phyloP scores from a whole-genome alignment of 2,888 invertebrate species.

The Rhagonycha lutea region DNA sequence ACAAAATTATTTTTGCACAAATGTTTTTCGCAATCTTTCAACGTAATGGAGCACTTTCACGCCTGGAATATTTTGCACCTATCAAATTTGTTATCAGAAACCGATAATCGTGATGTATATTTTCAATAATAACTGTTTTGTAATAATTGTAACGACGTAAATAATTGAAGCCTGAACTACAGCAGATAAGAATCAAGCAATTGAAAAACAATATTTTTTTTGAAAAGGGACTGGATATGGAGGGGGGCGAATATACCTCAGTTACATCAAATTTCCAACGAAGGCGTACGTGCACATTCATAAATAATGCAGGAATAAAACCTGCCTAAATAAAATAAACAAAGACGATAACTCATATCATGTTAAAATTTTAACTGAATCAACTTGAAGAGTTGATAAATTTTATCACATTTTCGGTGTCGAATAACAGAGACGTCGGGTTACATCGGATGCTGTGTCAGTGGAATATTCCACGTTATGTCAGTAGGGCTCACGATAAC shows the following conservation, averaged over 20 bases:
- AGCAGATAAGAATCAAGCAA: background rate
- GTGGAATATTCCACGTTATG: slow-evolving; percentile 22
- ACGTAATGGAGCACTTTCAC: background rate
- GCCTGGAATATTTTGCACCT: background rate
- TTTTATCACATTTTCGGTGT: background rate
- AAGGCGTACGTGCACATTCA: background rate
- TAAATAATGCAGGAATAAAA: background rate
- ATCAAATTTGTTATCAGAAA: background rate
- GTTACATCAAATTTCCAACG: background rate
- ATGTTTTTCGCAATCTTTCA: background rate
- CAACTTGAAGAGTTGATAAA: background rate
- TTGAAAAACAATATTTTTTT: background rate
- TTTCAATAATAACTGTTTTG: background rate
- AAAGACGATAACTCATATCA: background rate
- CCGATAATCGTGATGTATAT: background rate
- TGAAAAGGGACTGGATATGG: background rate
- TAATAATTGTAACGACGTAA: background rate
- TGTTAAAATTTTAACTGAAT: background rate
- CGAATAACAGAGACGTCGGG: slow-evolving; percentile 10
- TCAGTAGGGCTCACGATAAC: background rate
- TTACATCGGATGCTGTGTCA: slow-evolving; percentile 14
- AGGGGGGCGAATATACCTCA: background rate
- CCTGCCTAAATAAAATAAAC: background rate
- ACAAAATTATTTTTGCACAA: no score
- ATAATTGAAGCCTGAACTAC: background rate